Evolutionary conservation across 2,797 vertebrate genomes (phyloP).

Genomic region (Cuniculus paca): DNA sequence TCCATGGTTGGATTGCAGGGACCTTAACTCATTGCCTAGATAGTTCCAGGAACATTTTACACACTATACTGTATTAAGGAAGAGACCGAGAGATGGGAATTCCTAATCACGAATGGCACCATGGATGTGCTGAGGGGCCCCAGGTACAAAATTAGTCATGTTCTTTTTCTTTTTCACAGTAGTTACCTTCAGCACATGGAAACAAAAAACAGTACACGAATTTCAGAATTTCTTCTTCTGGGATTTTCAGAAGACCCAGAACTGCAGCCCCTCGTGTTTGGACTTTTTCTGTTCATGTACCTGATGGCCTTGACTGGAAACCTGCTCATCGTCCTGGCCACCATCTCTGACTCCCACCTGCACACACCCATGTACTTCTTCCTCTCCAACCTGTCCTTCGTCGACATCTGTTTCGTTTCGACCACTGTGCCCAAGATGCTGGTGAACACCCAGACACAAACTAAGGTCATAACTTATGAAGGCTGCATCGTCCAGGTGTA

Average conservation of each 20-base stretch:
- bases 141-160: background rate
- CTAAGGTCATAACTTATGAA: background rate
- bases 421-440: background rate
- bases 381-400: no score
- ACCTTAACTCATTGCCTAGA: background rate
- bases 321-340: background rate
- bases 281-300: background rate
- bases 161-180: background rate
- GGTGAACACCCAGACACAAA: background rate
- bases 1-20: no score
- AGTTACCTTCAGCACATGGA: background rate
- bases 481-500: background rate
- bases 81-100: background rate
- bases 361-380: background rate
- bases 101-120: background rate
- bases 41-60: background rate
- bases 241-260: background rate
- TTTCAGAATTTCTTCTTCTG: background rate
- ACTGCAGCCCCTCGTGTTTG: background rate
- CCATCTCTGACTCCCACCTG: background rate
- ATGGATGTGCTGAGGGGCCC: rapidly evolving
- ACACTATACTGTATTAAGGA: background rate
- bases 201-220: background rate
- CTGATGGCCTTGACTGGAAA: background rate
- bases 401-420: background rate